Evolutionary conservation across 1,140 invertebrate species (phyloP).

Genomic region (Oedothorax gibbosus): DNA sequence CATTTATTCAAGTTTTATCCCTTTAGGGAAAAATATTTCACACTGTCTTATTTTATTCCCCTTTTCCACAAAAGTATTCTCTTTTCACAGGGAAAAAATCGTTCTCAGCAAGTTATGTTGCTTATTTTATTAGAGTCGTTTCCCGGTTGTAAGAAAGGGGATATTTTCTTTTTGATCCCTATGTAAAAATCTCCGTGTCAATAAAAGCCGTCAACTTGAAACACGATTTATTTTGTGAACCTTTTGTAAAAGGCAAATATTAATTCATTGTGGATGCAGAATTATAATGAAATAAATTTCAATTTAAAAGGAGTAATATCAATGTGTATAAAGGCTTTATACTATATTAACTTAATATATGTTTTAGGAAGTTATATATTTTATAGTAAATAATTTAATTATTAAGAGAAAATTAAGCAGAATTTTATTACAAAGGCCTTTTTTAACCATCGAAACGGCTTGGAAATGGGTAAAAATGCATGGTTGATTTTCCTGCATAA

Average conservation of each 20-base stretch:
- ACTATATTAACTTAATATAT: too few relatives aligned
- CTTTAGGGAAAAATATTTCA: constrained; percentile 28
- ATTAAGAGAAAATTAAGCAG: too few relatives aligned
- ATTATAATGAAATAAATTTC: too few relatives aligned
- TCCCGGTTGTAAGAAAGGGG: background rate
- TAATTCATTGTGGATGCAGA: constrained; percentile 18
- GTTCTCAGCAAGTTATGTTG: constrained; percentile 4
- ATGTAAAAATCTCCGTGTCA: constrained; percentile 43
- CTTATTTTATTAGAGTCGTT: constrained; percentile 35
- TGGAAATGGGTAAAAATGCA: too few relatives aligned
- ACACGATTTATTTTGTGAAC: constrained; percentile 24
- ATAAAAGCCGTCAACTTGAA: constrained; percentile 7
- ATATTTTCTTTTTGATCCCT: constrained; percentile 25
- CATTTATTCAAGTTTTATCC: constrained; percentile 49
- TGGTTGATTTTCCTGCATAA: too few relatives aligned
- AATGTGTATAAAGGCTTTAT: too few relatives aligned
- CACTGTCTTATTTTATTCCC: constrained; percentile 32
- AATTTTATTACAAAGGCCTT: too few relatives aligned
- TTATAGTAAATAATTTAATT: too few relatives aligned
- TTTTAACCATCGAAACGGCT: too few relatives aligned
- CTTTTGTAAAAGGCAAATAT: constrained; percentile 9
- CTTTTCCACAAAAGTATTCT: constrained; percentile 25
- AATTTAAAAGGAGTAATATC: too few relatives aligned
- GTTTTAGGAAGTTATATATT: too few relatives aligned
- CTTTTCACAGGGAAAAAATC: constrained; percentile 18